Evolutionary conservation across 2,888 invertebrate species (phyloP), one percentile per base, ranked within the genome.

Genomic region (Drosophila robusta): DNA sequence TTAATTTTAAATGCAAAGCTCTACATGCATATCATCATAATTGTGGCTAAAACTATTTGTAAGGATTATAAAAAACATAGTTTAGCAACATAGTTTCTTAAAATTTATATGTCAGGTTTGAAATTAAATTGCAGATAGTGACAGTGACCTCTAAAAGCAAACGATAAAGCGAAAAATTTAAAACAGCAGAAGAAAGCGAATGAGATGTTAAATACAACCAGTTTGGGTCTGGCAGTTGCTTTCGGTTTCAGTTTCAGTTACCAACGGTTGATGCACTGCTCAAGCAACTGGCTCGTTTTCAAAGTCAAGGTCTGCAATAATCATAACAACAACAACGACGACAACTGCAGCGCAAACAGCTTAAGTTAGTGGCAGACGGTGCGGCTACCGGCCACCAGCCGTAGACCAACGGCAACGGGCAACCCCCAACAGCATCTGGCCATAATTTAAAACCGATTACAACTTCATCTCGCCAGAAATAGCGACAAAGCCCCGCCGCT

Each of bases 261-360:
- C 41, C 42, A 36, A 3, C 18, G 39, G 50, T 44, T 70, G 67
- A 73, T 80, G 71, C 73, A 74, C 69, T 45, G 32, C 47, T 44
- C 51, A 22, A 52, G 14, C 66, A 49, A 57, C 49, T 62, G 60
- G 26, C 39, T 39, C 7, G 26, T 16, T 72, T 83, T 89, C 90
- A 89, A 89, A 89, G 89, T 90, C 89, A 89, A 89, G 89, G 89
- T 87, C 87, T 75, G 29, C 52, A 26, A 46, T 56, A 58, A 61
- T 65, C 46, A 60, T 38, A 57, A 56, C 58, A 61, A n/a, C 42
- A 34, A 39, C 61, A 60, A 56, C 68, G 51, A 58, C 39, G 56
- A n/a, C 57, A 32, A 8, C 9, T 7, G 7, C 24, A 39, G n/a
- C 47, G 26, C 63, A 16, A 24, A 46, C 18, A n/a, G 46, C 16